A percentile compares a stretch with the other conserved stretches of the same genome.
Evolutionary conservation across 2,797 vertebrate genomes (phyloP).

Genomic region (Chrysocyon brachyurus): DNA sequence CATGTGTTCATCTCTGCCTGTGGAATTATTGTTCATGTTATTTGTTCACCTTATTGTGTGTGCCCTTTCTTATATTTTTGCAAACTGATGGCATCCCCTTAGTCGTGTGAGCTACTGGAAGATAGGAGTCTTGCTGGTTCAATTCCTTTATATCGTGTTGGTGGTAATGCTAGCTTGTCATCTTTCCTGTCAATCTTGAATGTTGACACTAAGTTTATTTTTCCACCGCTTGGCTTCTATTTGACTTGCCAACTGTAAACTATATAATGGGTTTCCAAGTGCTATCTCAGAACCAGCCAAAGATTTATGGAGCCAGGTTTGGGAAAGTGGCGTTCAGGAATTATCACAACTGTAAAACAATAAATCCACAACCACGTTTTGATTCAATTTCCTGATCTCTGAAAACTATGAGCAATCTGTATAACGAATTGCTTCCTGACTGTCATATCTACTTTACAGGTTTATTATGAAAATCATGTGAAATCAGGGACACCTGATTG

Average conservation of each 20-base stretch:
- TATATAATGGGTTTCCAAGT: conserved; percentile 8
- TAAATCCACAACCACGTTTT: conserved; percentile 47
- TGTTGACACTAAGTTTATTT: background rate
- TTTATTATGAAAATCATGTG: conserved; percentile 49
- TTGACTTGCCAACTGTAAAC: conserved; percentile 52
- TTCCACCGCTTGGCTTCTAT: background rate
- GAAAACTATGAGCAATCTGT: conserved; percentile 52
- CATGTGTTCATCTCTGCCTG: background rate
- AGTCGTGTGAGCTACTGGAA: background rate
- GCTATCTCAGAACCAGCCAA: background rate
- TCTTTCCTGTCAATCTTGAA: conserved; percentile 48
- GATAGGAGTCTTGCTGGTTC: background rate
- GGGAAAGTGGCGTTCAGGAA: background rate
- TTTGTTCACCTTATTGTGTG: conserved; percentile 4
- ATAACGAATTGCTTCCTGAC: conserved; percentile 57
- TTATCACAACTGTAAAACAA: conserved; percentile 27
- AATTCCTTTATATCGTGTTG: background rate
- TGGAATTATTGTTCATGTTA: background rate
- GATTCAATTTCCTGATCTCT: conserved; percentile 48
- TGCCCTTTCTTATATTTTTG: background rate
- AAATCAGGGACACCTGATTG: background rate
- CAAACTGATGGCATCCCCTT: background rate
- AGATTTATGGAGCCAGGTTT: background rate
- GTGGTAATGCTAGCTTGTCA: background rate
- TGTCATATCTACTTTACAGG: conserved; percentile 28